Evolutionary conservation across 2,113 vertebrate genomes (phyloP), one percentile per base, ranked within the genome.

Genomic region (Notarius quadriscutis): DNA sequence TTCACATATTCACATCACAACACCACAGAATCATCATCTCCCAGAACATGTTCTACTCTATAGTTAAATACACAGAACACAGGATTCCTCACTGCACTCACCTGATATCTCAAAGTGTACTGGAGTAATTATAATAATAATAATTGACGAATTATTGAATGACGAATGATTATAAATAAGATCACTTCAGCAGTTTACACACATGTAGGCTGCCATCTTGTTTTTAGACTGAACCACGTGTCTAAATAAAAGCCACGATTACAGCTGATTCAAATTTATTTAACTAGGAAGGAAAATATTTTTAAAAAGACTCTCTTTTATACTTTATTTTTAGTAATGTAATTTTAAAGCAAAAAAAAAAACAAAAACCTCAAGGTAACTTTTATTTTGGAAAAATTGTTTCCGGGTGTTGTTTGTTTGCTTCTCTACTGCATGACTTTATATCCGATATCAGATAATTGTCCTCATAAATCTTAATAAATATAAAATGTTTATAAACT

Each of bases 171-270:
- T n/a, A 53, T n/a, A 15, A 53, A 53, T 12, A 50, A n/a, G 48
- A 77, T 15, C 50, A 53, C 25, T 7, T 72, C 20, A 41, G 57
- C 30, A 8, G n/a, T 22, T 53, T 41, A 3, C 27, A 84, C 50
- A 25, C 65, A 74, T n/a, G 80, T 77, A 51, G 17, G 84, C 75
- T 41, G 75, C 87, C 89, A 90, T 88, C 72, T 82, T 75, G 30
- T n/a, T 25, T 81, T 62, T 48, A 78, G 1, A 71, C 60, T 10
- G 12, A 65, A 69, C 50, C 81, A 88, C 87, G 84, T 88, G 87
- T 72, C 60, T 48, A 65, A 75, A 57, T 85, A 85, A 60, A 71
- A 60, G 55, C 71, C 27, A 30, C 1, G 1, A 20, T 53, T 53
- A 71, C n/a, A 80, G 75, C 14, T n/a, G 1, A n/a, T 12, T 79